These are phyloP conservation scores for Eupleurogrammus muticus DNA, from an alignment of 2,797 vertebrate genomes.

Conservation along the genomic window DNA sequence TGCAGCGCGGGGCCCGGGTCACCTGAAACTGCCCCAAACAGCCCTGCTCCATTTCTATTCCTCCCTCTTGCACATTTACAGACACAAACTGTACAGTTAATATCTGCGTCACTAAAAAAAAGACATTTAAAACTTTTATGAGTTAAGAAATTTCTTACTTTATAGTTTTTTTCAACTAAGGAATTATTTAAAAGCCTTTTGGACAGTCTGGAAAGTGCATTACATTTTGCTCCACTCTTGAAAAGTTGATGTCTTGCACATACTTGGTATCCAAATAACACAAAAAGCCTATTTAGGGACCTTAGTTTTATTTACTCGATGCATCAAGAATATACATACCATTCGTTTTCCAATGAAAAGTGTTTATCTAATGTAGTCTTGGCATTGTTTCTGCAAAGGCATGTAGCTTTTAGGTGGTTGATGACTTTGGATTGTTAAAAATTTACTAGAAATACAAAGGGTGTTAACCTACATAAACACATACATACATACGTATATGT, in stretches of 20 bases:
- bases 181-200: not conserved
- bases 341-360: not conserved
- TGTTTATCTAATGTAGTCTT: not conserved
- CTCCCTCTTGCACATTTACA: not conserved
- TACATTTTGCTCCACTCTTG: too few relatives aligned
- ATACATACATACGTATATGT: too few relatives aligned
- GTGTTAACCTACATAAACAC: too few relatives aligned
- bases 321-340: too few relatives aligned
- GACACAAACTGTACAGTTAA: not conserved
- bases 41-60: slow-evolving; percentile 1
- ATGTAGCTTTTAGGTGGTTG: not conserved
- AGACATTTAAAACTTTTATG: not conserved
- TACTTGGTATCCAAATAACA: too few relatives aligned
- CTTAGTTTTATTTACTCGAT: too few relatives aligned
- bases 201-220: too few relatives aligned
- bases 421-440: not conserved
- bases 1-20: slow-evolving; percentile 60
- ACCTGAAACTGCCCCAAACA: slow-evolving; percentile 61
- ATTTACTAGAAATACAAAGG: not conserved
- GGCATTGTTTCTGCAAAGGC: not conserved
- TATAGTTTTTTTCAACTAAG: too few relatives aligned
- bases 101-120: not conserved
- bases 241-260: too few relatives aligned
- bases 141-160: not conserved
- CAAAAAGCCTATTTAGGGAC: too few relatives aligned